A percentile compares a stretch with the other conserved stretches of the same genome.
Conservation (phyloP, 1,140 invertebrate genomes). For the Ladona fulva region DNA sequence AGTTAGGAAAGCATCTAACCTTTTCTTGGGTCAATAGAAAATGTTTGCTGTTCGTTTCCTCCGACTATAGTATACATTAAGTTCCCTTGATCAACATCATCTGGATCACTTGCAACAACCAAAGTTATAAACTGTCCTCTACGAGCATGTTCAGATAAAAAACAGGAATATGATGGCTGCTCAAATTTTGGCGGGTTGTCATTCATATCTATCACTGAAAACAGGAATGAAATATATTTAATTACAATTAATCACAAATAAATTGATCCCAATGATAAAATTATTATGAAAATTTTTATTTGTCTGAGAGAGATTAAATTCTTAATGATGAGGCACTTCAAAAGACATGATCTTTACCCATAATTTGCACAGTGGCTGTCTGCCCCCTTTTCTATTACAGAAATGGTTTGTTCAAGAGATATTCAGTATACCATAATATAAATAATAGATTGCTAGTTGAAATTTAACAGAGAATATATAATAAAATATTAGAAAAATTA, state of each 20-base stretch:
- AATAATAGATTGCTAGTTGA: too few species aligned
- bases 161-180: conserved; percentile 66
- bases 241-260: background rate
- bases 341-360: too few species aligned
- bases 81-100: conserved; percentile 61
- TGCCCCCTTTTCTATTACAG: too few species aligned
- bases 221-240: conserved; percentile 18
- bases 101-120: conserved; percentile 78
- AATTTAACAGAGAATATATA: too few species aligned
- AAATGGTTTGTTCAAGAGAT: too few species aligned
- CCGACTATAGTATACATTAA: conserved; percentile 75
- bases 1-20: conserved; percentile 32
- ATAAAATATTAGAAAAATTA: too few species aligned
- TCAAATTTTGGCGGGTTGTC: conserved; percentile 81
- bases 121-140: conserved; percentile 81
- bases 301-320: too few species aligned
- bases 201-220: conserved; percentile 70
- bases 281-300: too few species aligned
- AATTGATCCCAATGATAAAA: too few species aligned
- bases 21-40: conserved; percentile 62
- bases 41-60: conserved; percentile 75
- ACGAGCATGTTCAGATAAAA: conserved; percentile 68
- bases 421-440: too few species aligned
- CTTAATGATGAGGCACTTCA: too few species aligned
- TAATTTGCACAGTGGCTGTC: too few species aligned